Evolutionary conservation across 1,140 invertebrate genomes (phyloP), one percentile per base, ranked within the genome.

Genomic region (Drosophila elegans): DNA sequence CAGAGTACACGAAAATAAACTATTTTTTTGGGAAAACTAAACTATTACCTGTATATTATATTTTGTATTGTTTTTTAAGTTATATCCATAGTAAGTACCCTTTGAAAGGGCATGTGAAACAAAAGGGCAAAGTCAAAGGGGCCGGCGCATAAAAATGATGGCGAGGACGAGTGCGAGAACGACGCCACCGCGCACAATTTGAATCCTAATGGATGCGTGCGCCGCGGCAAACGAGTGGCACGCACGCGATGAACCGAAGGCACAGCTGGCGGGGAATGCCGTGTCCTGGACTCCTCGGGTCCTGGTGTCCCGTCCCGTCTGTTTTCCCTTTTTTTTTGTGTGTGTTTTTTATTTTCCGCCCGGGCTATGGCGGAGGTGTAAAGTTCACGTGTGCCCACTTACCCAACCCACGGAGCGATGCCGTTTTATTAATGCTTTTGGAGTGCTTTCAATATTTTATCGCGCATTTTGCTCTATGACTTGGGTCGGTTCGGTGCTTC

Each of bases 401-500:
- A 88, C 83, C 82, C 67, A 68, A 34, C 62, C 68, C 73, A 68
- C 57, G 32, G 32, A 39, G 29, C 48, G 25, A 44, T 55, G 49
- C 42, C 74, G 75, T 80, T 88, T 83, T 88, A 88, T 88, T 88
- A 88, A 88, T 88, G 83, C 83, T 73, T 89, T 88, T 88, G 79
- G 84, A 88, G 84, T 88, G 84, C 84, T 88, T 88, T 88, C 84
- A 89, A 88, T 88, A 75, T 89, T 88, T 88, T 88, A 88, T 88
- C 83, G 84, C 72, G 62, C 80, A 67, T 83, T 83, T 71, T 62
- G 71, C 80, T 78, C 69, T 82, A 74, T 77, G 74, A 53, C 62
- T 59, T 59, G 61, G 63, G 44, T 51, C 49, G 49, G 60, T 71
- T 29, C 41, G 16, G 44, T 59, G 41, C 52, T 68, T 57, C 62